These are phyloP conservation scores for Dasypolia templi DNA, from an alignment of 2,888 invertebrate genomes.

Conservation along the genomic window DNA sequence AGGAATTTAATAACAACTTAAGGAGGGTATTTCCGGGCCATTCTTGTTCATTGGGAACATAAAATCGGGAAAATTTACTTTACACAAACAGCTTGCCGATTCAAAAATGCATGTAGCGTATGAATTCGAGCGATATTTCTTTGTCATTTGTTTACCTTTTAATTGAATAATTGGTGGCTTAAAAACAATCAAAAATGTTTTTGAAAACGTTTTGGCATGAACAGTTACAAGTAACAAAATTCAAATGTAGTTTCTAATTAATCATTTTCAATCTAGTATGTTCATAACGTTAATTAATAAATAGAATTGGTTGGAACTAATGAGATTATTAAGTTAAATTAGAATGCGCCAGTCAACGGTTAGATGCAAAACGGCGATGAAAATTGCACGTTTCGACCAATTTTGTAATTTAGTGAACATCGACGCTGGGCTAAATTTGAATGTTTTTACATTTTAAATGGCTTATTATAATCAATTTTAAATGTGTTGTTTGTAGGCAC, in stretches of 20 bases:
- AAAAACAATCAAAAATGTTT: background rate
- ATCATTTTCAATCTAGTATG: slow-evolving; percentile 29
- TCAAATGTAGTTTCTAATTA: slow-evolving; percentile 19
- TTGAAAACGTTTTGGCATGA: too few relatives aligned
- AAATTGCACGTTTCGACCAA: slow-evolving; percentile 33
- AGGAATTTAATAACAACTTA: background rate
- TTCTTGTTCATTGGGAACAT: background rate
- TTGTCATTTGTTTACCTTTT: background rate
- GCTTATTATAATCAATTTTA: slow-evolving; percentile 16
- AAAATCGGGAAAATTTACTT: background rate
- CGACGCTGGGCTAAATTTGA: slow-evolving; percentile 32
- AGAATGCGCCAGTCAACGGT: slow-evolving; percentile 21
- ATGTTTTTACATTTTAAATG: slow-evolving; percentile 43
- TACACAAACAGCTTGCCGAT: background rate
- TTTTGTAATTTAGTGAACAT: slow-evolving; percentile 20
- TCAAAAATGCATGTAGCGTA: background rate
- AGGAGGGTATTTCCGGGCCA: background rate
- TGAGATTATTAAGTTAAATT: slow-evolving; percentile 52
- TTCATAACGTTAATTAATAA: slow-evolving; percentile 30
- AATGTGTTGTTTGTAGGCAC: background rate
- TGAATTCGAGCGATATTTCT: background rate
- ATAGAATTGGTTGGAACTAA: slow-evolving; percentile 49
- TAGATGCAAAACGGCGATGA: slow-evolving; percentile 28
- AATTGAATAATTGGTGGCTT: background rate
- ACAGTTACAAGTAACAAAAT: slow-evolving; percentile 23